phyloP scores from a whole-genome alignment of 2,797 vertebrate genomes.

The Gallinago nigripennis region DNA sequence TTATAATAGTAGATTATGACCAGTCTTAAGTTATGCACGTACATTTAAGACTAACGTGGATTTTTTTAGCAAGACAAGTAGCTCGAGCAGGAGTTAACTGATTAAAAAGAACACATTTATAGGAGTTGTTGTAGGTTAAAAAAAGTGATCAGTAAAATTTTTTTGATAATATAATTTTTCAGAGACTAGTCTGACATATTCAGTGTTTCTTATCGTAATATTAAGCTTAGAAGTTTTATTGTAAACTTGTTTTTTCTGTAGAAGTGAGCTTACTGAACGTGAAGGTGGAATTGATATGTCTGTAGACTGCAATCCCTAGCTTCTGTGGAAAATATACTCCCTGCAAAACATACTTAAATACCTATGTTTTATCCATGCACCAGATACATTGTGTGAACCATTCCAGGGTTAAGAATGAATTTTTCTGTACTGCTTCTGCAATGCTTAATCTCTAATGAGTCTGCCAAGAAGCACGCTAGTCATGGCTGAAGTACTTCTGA shows the following conservation, averaged over 20 bases:
- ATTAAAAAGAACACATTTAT: background rate
- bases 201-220: background rate
- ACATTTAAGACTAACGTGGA: background rate
- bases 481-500: background rate
- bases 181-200: background rate
- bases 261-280: background rate
- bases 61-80: background rate
- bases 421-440: background rate
- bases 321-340: background rate
- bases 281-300: no score
- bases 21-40: fast-evolving
- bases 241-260: background rate
- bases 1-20: background rate
- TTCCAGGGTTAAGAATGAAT: background rate
- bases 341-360: fast-evolving
- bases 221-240: background rate
- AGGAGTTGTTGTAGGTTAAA: background rate
- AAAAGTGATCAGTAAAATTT: background rate
- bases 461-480: background rate
- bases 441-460: background rate
- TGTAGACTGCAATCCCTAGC: background rate
- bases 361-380: fast-evolving
- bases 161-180: background rate
- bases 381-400: background rate
- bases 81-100: background rate